Evolutionary conservation across 2,888 invertebrate genomes (phyloP).

Genomic region (Hanleya hanleyi): DNA sequence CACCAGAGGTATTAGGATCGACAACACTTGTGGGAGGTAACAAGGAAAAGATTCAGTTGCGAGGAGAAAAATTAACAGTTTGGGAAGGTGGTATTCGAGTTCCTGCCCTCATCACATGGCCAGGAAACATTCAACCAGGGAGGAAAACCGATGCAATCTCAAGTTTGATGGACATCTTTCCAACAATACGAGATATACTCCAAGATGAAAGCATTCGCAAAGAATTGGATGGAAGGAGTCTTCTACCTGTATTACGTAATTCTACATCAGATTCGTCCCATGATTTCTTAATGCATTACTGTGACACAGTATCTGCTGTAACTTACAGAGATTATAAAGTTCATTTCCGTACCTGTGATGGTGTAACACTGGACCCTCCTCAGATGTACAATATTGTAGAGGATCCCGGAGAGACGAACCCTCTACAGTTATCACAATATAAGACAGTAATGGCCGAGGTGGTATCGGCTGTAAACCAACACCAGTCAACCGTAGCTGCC

Average conservation of each 20-base stretch:
- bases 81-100: conserved; percentile 32
- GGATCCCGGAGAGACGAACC: conserved; percentile 26
- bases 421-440: conserved; percentile 6
- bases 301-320: conserved; percentile 23
- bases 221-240: conserved; percentile 24
- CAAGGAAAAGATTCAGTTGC: neutral
- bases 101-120: conserved; percentile 28
- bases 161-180: conserved; percentile 29
- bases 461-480: conserved; percentile 5
- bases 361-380: conserved; percentile 15
- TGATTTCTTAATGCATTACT: conserved; percentile 26
- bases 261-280: conserved; percentile 15
- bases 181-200: conserved; percentile 22
- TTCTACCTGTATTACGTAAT: conserved; percentile 4
- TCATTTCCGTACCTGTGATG: conserved; percentile 22
- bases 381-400: conserved; percentile 21
- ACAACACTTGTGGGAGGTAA: too few species aligned
- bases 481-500: neutral
- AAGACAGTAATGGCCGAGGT: conserved; percentile 12
- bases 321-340: conserved; percentile 27
- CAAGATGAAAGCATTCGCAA: neutral
- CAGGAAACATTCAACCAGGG: conserved; percentile 12
- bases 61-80: conserved; percentile 27
- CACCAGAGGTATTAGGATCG: neutral
- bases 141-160: conserved; percentile 16